Percentiles rank a stretch among this genome's conserved stretches.
phyloP scores from a whole-genome alignment of 2,888 invertebrate genomes.

The Amphipoea lucens region DNA sequence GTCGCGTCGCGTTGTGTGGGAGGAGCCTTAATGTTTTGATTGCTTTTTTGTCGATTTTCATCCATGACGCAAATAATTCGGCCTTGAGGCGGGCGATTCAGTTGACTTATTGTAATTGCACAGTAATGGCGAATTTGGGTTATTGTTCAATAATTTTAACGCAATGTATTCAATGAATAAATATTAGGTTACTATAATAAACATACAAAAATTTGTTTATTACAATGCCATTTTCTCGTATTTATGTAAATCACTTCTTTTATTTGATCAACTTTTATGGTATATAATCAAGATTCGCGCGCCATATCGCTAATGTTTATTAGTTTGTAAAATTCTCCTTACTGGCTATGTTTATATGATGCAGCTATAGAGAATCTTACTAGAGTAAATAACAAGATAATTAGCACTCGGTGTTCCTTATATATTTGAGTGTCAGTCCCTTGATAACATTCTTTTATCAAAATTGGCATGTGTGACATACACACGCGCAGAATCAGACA shows the following conservation, averaged over 20 bases:
- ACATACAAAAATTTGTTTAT: constrained; percentile 9
- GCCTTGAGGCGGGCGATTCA: constrained; percentile 38
- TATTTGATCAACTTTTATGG: background rate
- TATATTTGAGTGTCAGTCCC: constrained; percentile 87
- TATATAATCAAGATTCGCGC: constrained; percentile 9
- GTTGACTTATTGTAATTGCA: constrained; percentile 45
- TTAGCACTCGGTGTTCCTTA: constrained; percentile 83
- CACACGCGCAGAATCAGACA: background rate
- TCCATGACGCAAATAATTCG: constrained; percentile 34
- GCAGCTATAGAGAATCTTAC: constrained; percentile 78
- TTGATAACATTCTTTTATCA: constrained; percentile 75
- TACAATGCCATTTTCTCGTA: constrained; percentile 7
- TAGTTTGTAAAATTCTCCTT: constrained; percentile 74
- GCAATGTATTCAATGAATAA: constrained; percentile 15
- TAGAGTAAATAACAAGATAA: constrained; percentile 84
- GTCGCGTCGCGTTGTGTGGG: constrained; percentile 18
- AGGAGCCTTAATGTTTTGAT: constrained; percentile 25
- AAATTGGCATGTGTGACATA: constrained; percentile 9
- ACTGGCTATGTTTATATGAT: constrained; percentile 70
- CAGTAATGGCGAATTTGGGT: constrained; percentile 13
- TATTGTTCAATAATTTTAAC: constrained; percentile 16
- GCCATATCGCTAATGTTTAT: background rate
- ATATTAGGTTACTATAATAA: background rate
- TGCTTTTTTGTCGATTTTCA: constrained; percentile 32
- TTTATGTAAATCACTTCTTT: constrained; percentile 7